Evolutionary conservation across 2,888 invertebrate species (phyloP).

Genomic region (Saturnia pavonia): DNA sequence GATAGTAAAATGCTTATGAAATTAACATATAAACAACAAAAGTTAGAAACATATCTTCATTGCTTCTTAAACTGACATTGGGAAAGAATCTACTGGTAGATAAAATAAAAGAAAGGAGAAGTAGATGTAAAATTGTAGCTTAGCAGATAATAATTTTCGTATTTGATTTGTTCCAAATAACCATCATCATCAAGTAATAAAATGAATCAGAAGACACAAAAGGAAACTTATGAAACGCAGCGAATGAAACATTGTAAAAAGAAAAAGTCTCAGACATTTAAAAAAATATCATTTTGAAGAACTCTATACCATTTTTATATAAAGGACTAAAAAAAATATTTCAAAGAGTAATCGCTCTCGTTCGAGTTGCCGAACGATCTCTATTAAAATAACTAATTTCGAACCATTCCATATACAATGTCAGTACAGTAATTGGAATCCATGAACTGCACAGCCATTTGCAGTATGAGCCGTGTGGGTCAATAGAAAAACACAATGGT

Average conservation of each 20-base stretch:
- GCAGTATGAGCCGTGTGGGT: conserved; percentile 63
- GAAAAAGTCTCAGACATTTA: neutral
- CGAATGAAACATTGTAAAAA: neutral
- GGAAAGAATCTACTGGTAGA: neutral
- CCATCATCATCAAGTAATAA: too few species aligned
- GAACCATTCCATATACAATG: conserved; percentile 55
- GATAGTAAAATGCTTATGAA: neutral
- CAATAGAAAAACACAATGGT: conserved; percentile 77
- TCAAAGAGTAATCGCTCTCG: conserved; percentile 15
- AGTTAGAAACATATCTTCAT: neutral
- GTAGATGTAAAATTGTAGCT: neutral
- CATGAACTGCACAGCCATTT: conserved; percentile 51
- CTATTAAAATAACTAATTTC: conserved; percentile 55
- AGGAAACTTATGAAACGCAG: too few species aligned
- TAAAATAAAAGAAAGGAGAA: neutral
- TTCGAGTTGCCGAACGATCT: conserved; percentile 22
- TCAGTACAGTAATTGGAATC: conserved; percentile 68
- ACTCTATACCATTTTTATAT: neutral
- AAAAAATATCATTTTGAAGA: neutral
- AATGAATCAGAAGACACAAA: too few species aligned
- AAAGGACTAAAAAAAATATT: neutral
- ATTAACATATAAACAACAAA: neutral
- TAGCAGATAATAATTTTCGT: too few species aligned
- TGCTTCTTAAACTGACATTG: neutral
- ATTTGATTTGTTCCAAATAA: too few species aligned